Percentiles rank a stretch among this genome's conserved stretches.
Evolutionary conservation across 2,113 vertebrate genomes (phyloP).

Genomic region (Bos taurus): ARS-UCD2.0 NC_037350.1:7039501-7040000

Average conservation of each 20-base stretch:
- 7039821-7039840: neutral
- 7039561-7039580: neutral
- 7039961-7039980: neutral
- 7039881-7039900: neutral
- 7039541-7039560: neutral
- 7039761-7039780: neutral
- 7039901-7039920: neutral
- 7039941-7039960: neutral
- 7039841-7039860: neutral
- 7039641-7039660: no score
- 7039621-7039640: no score
- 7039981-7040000: neutral
- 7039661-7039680: no score
- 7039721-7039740: neutral
- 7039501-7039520: neutral
- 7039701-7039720: neutral
- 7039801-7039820: neutral
- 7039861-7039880: neutral
- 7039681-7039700: neutral
- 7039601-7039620: no score
- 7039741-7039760: neutral
- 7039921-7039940: neutral
- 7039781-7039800: neutral
- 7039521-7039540: neutral
- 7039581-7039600: neutral